phyloP scores from a whole-genome alignment of 1,140 invertebrate species.

The Atta colombica region DNA sequence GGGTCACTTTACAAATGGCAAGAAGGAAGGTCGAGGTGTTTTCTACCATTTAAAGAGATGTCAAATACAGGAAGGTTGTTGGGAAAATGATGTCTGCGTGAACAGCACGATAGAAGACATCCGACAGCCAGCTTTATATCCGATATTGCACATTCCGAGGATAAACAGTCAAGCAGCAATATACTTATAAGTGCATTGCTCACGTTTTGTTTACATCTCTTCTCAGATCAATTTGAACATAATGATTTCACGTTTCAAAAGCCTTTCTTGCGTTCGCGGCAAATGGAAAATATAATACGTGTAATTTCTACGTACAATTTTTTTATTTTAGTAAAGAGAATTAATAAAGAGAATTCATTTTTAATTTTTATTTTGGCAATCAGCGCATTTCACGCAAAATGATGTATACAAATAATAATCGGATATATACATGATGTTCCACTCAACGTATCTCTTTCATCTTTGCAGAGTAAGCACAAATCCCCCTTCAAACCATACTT shows the following conservation, averaged over 20 bases:
- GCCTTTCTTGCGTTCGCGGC: background rate
- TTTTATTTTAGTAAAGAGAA: background rate
- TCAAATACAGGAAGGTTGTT: constrained; percentile 88
- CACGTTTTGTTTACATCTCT: background rate
- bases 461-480: no score
- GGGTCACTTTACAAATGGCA: constrained; percentile 87
- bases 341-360: no score
- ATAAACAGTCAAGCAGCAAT: constrained; percentile 78
- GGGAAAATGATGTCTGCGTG: constrained; percentile 86
- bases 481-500: no score
- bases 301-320: background rate
- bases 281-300: constrained; percentile 12
- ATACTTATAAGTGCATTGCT: constrained; percentile 32
- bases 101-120: constrained; percentile 87
- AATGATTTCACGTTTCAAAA: background rate
- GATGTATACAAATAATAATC: background rate
- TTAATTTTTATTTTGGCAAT: constrained; percentile 9
- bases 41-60: constrained; percentile 89
- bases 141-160: constrained; percentile 87
- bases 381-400: background rate
- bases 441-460: no score
- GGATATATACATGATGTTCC: no score
- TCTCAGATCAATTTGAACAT: constrained; percentile 2
- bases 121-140: constrained; percentile 86
- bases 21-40: constrained; percentile 88